These are phyloP conservation scores for Gasterosteus nipponicus DNA, from an alignment of 2,113 vertebrate genomes.

Conservation along the genomic window DNA sequence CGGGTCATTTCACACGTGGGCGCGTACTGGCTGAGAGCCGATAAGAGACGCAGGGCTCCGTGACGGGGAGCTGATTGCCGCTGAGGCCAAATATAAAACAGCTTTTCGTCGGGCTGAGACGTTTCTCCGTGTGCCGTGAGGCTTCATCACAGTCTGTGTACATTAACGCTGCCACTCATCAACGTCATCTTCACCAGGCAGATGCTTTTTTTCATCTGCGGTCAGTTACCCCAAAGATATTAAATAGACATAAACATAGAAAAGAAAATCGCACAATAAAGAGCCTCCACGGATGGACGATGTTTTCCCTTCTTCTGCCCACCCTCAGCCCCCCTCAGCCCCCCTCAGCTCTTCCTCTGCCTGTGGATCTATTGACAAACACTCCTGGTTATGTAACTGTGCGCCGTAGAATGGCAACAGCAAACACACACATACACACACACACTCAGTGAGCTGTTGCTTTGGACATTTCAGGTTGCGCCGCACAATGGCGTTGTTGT, in stretches of 20 bases:
- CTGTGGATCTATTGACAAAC: conserved; percentile 55
- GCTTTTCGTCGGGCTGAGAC: not conserved
- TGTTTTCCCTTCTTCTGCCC: too few species aligned
- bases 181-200: too few species aligned
- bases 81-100: not conserved
- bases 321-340: not conserved
- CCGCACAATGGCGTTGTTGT: not conserved
- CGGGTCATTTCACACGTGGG: conserved; percentile 32
- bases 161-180: too few species aligned
- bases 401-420: conserved; percentile 18
- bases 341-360: conserved; percentile 28
- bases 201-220: too few species aligned
- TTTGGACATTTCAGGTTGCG: conserved; percentile 5
- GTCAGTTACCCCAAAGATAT: too few species aligned
- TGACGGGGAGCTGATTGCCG: not conserved
- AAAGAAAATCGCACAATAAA: too few species aligned
- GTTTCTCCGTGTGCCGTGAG: too few species aligned
- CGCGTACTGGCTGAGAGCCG: conserved; percentile 21
- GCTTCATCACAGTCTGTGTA: too few species aligned
- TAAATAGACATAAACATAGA: too few species aligned
- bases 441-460: not conserved
- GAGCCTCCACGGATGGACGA: too few species aligned
- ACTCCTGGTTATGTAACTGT: conserved; percentile 46
- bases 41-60: conserved; percentile 25
- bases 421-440: not conserved